These are phyloP conservation scores for Melanocharis versteri DNA, from an alignment of 2,113 vertebrate species.

Conservation along the genomic window DNA sequence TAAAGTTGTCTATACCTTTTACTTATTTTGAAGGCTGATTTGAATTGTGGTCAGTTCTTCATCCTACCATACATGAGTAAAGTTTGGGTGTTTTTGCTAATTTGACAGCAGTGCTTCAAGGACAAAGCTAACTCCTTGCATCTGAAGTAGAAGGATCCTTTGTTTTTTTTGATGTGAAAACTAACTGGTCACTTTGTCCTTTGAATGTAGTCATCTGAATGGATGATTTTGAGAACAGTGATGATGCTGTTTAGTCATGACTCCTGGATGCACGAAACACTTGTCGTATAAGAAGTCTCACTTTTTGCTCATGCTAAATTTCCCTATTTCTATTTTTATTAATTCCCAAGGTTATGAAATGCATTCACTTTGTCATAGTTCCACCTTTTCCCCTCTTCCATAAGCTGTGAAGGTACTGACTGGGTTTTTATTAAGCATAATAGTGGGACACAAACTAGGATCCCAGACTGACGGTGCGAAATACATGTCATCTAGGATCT, in stretches of 20 bases:
- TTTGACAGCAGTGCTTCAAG: not conserved
- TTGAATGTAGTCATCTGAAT: not conserved
- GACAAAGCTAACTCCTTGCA: not conserved
- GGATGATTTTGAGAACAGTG: not conserved
- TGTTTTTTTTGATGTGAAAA: not conserved
- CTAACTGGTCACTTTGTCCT: not conserved
- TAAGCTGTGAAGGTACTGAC: not conserved
- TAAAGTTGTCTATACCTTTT: rapidly evolving
- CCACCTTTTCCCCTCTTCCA: not conserved
- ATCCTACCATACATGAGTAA: not conserved
- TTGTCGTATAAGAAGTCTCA: not conserved
- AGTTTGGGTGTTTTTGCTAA: not conserved
- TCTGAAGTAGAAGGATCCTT: not conserved
- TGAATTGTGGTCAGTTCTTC: not conserved
- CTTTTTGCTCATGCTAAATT: not conserved
- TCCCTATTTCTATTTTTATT: not conserved
- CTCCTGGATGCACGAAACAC: not conserved
- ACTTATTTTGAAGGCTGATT: not conserved
- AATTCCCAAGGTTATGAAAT: not conserved
- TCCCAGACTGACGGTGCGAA: not conserved
- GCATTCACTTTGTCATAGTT: not conserved
- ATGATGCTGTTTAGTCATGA: not conserved
- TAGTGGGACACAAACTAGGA: not conserved
- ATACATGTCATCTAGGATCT: rapidly evolving
- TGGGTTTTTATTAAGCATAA: not conserved